Evolutionary conservation across 2,113 vertebrate genomes (phyloP), one percentile per base, ranked within the genome.

Genomic region (Dicrurus megarhynchus): DNA sequence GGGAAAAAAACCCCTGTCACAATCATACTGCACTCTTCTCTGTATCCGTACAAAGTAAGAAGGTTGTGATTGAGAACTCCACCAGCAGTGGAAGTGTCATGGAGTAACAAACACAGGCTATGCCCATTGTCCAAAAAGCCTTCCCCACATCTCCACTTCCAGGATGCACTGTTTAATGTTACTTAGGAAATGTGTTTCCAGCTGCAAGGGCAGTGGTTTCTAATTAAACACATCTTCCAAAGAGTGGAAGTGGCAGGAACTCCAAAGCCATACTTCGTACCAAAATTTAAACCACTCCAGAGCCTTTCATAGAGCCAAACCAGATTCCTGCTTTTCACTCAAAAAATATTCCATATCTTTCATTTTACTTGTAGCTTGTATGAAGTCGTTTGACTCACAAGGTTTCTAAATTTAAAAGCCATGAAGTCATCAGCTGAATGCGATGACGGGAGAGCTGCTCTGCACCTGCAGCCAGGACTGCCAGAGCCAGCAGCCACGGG

Each of bases 311-410:
- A 18, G 32, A 90, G 46, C 67, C 70, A n/a, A 73, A 79, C 20
- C 50, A 91, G 68, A 59, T 8, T 16, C n/a, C 20, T 50, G n/a
- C n/a, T 52, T 86, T 77, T 59, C 21, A 57, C 18, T 33, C 19
- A 35, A 35, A 61, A 81, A 69, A 16, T 2, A n/a, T 1, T 2
- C 10, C 0, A 0, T 5, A 4, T 33, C 59, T 60, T 79, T 33
- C 20, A 12, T 53, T 96, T 86, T 2, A 56, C 41, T 68, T 47
- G 16, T 32, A 86, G 42, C 33, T 73, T 10, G 6, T 21, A 32
- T 4, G 14, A 73, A 83, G 70, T 37, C 7, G 7, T 60, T 64
- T 65, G 56, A 27, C 49, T 56, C 84, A 13, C 35, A 37, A 56
- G 37, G 65, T 30, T 90, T 76, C 61, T 55, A 35, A 32, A 27